Percentiles rank a stretch among this genome's conserved stretches.
These are phyloP conservation scores for Cheilosia pagana DNA, from an alignment of 2,888 invertebrate genomes.

Conservation along the genomic window DNA sequence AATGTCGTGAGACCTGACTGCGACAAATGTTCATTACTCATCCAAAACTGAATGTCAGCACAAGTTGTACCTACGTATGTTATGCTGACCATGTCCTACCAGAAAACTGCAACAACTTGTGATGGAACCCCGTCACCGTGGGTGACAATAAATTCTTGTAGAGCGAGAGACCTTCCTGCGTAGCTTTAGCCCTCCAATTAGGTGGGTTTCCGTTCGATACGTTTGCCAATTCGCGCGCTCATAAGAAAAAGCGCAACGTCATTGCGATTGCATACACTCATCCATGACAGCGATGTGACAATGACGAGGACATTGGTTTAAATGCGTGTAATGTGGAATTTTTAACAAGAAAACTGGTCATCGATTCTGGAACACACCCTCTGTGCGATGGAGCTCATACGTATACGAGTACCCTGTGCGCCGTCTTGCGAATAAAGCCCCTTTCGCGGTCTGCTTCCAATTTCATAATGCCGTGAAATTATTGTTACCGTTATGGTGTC, in stretches of 20 bases:
- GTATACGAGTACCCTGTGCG: background rate
- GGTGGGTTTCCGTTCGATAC: conserved; percentile 33
- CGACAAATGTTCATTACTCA: conserved; percentile 54
- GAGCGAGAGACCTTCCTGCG: background rate
- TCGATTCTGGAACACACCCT: conserved; percentile 56
- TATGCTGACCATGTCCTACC: background rate
- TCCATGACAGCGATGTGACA: conserved; percentile 28
- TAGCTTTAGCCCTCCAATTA: conserved; percentile 23
- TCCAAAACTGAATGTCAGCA: conserved; percentile 8
- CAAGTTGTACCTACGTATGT: background rate
- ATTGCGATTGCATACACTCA: conserved; percentile 44
- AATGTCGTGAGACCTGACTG: conserved; percentile 44
- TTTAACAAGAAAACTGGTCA: conserved; percentile 45
- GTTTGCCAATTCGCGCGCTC: conserved; percentile 16
- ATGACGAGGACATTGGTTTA: conserved; percentile 49
- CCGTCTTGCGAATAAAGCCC: conserved; percentile 37
- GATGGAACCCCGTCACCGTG: conserved; percentile 49
- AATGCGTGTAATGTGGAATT: conserved; percentile 15
- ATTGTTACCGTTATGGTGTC: conserved; percentile 62
- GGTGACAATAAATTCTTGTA: conserved; percentile 21
- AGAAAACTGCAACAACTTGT: background rate
- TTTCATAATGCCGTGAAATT: conserved; percentile 66
- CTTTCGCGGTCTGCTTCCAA: conserved; percentile 62
- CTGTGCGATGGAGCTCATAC: background rate
- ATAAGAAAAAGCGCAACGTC: conserved; percentile 6